Evolutionary conservation across 2,113 vertebrate species (phyloP), one percentile per base, ranked within the genome.

Genomic region (Nothocercus julius): DNA sequence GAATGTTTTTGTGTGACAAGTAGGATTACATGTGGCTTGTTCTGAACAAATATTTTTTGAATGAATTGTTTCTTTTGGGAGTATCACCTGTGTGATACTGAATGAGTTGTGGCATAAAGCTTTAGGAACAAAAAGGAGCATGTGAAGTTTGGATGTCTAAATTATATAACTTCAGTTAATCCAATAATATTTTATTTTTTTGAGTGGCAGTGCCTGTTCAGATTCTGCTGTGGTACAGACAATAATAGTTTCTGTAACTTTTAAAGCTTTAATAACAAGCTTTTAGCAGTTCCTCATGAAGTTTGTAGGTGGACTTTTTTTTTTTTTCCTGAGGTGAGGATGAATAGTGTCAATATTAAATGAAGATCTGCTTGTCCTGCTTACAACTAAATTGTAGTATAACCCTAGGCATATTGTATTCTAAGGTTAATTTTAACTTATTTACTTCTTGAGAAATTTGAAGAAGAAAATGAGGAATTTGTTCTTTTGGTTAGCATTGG

Each of bases 201-300:
- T 77, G 15, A 53, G n/a, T 3, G 1, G 44, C 3, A 27, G 0
- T 61, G 38, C 9, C 6, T 32, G 14, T 54, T 40, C 49, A 73
- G 30, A 49, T 67, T 8, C 25, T 77, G 19, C 53, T 82, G 20
- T 44, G 45, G 18, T 73, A 22, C 47, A 62, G 22, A 8, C 34
- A 42, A 25, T 34, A 22, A 49, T 49, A 49, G 49, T 49, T 49
- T 49, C 36, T 22, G 19, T 24, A 49, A 21, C 20, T 49, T 49
- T 49, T 49, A 49, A 22, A 49, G 49, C 49, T 49, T 49, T 49
- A 24, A 49, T 49, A 22, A 49, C 49, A 49, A 22, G 21, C 49
- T 12, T 49, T 90, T 2, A 1, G 25, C 16, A 56, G 20, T 9
- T 22, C 27, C 42, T 73, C 1, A 4, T 45, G 8, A 49, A 49